Percentiles rank a stretch among this genome's conserved stretches.
These are phyloP conservation scores for Phrynocephalus forsythii DNA, from an alignment of 2,797 vertebrate species.

Conservation along the genomic window DNA sequence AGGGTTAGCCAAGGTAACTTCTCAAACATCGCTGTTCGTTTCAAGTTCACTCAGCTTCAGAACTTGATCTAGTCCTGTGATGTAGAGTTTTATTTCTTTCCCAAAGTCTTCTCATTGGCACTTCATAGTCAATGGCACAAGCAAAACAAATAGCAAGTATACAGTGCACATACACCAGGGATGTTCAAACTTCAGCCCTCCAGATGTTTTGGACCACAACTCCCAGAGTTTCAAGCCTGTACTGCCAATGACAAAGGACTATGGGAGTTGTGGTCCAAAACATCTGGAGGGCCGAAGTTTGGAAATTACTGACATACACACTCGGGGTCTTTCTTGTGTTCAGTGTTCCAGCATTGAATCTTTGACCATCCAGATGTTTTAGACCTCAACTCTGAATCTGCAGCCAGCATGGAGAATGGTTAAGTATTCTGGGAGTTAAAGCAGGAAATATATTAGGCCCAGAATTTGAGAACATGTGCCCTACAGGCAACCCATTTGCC, in stretches of 20 bases:
- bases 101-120: neutral
- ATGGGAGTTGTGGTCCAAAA: too few species aligned
- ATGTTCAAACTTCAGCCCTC: too few species aligned
- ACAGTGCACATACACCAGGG: neutral
- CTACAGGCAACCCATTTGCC: neutral
- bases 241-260: too few species aligned
- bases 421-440: too few species aligned
- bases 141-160: neutral
- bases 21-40: neutral
- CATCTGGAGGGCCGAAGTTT: too few species aligned
- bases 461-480: neutral
- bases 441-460: too few species aligned
- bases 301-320: rapidly evolving
- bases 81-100: neutral
- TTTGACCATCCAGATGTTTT: too few species aligned
- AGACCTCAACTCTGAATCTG: too few species aligned
- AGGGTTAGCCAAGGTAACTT: constrained; percentile 20
- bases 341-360: too few species aligned
- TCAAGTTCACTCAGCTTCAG: neutral
- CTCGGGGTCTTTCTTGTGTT: neutral
- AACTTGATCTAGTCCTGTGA: neutral
- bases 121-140: constrained; percentile 11
- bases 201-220: too few species aligned
- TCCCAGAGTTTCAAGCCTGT: too few species aligned
- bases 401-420: too few species aligned